Evolutionary conservation across 2,888 invertebrate genomes (phyloP).

Genomic region (Rutpela maculata): DNA sequence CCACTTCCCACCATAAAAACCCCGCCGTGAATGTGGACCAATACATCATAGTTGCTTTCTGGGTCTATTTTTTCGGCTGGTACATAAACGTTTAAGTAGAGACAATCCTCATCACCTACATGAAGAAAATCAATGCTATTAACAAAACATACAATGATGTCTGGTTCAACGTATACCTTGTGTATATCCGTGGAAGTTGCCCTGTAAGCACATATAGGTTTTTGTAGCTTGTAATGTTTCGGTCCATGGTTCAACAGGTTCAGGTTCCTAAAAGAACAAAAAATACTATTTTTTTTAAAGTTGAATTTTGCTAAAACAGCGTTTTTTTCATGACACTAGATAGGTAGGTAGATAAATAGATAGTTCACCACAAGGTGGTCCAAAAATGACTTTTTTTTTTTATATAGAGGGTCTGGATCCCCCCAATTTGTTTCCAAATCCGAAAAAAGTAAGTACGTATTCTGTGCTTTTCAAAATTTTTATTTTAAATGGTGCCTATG

Average conservation of each 20-base stretch:
- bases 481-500: no score
- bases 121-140: background rate
- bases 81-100: conserved; percentile 79
- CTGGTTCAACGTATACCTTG: background rate
- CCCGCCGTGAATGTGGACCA: conserved; percentile 74
- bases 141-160: background rate
- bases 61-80: conserved; percentile 74
- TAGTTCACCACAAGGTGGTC: no score
- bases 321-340: no score
- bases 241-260: conserved; percentile 77
- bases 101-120: conserved; percentile 80
- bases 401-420: no score
- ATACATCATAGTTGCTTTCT: conserved; percentile 70
- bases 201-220: conserved; percentile 68
- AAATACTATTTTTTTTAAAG: no score
- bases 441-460: no score
- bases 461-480: no score
- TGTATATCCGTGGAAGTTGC: background rate
- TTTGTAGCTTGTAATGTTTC: conserved; percentile 81
- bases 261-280: conserved; percentile 75
- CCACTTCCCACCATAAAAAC: conserved; percentile 72
- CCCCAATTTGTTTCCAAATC: no score
- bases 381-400: no score
- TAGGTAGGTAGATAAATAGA: no score
- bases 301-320: no score